These are phyloP conservation scores for Crypturellus undulatus DNA, from an alignment of 2,113 vertebrate species.

Conservation along the genomic window DNA sequence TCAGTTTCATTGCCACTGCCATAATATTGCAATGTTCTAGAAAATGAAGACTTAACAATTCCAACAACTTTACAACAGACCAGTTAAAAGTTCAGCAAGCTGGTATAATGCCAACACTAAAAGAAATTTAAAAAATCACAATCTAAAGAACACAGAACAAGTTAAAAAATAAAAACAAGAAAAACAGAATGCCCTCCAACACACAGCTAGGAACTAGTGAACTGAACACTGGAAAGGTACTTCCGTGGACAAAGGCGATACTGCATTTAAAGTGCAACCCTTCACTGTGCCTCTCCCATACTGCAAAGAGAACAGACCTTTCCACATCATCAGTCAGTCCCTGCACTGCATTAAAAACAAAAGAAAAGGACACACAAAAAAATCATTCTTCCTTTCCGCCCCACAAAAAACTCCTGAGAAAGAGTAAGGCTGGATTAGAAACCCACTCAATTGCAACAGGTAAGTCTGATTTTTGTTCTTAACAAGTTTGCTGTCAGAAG, in stretches of 20 bases:
- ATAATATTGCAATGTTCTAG: conserved; percentile 40
- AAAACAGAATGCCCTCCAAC: conserved; percentile 73
- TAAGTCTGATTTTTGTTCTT: conserved; percentile 37
- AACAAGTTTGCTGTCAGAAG: conserved; percentile 76
- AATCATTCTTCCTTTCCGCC: not conserved
- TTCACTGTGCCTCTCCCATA: conserved; percentile 65
- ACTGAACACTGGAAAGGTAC: conserved; percentile 79
- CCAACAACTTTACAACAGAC: conserved; percentile 46
- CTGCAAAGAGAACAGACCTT: conserved; percentile 68
- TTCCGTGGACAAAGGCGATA: conserved; percentile 71
- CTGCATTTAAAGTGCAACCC: conserved; percentile 82
- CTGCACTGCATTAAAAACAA: conserved; percentile 73
- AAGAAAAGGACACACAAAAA: not conserved
- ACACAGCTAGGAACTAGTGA: conserved; percentile 69
- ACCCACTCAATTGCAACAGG: conserved; percentile 59
- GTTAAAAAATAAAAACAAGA: conserved; percentile 22
- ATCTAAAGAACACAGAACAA: conserved; percentile 43
- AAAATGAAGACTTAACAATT: conserved; percentile 22
- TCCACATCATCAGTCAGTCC: conserved; percentile 72
- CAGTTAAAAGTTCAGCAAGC: conserved; percentile 11
- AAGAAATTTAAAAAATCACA: not conserved
- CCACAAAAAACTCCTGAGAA: conserved; percentile 79
- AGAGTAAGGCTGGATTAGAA: conserved; percentile 78
- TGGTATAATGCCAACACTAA: not conserved
- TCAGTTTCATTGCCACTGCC: conserved; percentile 26